Base-by-base conservation (phyloP, 1,140 invertebrate genomes). In the Anastatus disparis region DNA sequence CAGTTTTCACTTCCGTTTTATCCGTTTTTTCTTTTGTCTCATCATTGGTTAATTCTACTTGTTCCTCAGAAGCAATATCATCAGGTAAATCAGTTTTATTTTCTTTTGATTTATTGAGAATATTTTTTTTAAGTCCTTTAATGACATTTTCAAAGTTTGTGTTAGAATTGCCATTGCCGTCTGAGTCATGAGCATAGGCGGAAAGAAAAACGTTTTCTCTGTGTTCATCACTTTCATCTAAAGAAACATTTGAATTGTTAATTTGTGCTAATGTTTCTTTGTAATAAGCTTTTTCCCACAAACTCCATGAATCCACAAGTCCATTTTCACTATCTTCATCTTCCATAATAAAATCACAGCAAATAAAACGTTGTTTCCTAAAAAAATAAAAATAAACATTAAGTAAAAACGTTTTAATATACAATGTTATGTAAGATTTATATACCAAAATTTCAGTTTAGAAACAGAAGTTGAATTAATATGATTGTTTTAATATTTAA, bases 271-370 rank as follows among this genome's bases (percentile, higher is more conserved):
- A 62, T 52, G 77, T 70, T 70, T 80, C 78, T 62, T 79, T 78
- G 72, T 79, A 78, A 71, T 73, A 73, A 29, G 76, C 72, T 46
- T 81, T 77, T n/a, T 79, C 79, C 64, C 77, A 74, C 65, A 77
- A 74, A 53, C 61, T 78, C 80, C 80, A 80, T 71, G 76, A 73
- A 64, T 86, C 80, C 75, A 77, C 74, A 55, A 79, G 75, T 79
- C 77, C 77, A 72, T 75, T 72, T 46, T 86, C 84, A 74, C 79
- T 79, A 73, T 85, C 83, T 40, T 85, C 84, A 85, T 86, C 84
- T 80, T 86, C 84, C 84, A 86, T 86, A 85, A 79, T 85, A 81
- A 72, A 64, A 56, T 67, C 70, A 48, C 46, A 44, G 63, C 69
- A 55, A 40, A 53, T 71, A 31, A 20, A 65, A 53, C 50, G 4